These are phyloP conservation scores for Eupithecia centaureata DNA, from an alignment of 2,888 invertebrate genomes.

Conservation along the genomic window DNA sequence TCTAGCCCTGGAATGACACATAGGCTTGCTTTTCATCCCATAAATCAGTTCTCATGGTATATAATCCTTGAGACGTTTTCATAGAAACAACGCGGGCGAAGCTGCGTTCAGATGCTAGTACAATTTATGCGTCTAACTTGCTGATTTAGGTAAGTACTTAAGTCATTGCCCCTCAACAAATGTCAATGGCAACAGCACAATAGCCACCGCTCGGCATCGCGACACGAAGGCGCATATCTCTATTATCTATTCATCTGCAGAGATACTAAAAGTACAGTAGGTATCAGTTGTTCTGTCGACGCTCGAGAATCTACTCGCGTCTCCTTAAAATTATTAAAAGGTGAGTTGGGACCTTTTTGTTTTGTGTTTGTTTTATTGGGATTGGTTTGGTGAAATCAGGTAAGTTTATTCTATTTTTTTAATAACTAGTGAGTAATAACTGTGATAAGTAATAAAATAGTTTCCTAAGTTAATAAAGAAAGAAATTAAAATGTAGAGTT, in stretches of 20 bases:
- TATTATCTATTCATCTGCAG: slow-evolving; percentile 28
- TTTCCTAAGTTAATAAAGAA: no score
- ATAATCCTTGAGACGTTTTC: no score
- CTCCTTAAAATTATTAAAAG: not conserved
- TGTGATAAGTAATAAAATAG: no score
- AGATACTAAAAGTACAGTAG: slow-evolving; percentile 18
- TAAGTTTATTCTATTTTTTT: not conserved
- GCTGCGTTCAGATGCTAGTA: no score
- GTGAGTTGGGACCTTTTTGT: not conserved
- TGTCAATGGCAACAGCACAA: slow-evolving; percentile 17
- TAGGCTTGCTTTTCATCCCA: no score
- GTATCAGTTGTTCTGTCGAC: slow-evolving; percentile 16
- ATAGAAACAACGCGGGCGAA: no score
- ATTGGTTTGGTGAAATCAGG: not conserved
- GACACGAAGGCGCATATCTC: slow-evolving; percentile 23
- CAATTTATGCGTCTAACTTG: not conserved
- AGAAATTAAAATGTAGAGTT: not conserved
- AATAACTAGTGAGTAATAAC: no score
- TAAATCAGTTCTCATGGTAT: no score
- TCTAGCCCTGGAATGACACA: no score
- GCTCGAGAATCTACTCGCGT: not conserved
- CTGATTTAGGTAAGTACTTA: no score
- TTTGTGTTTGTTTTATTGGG: not conserved
- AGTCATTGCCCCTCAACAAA: not conserved
- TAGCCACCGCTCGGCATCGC: slow-evolving; percentile 16